These are phyloP conservation scores for Resseliella maxima DNA, from an alignment of 2,888 invertebrate species.

Conservation along the genomic window DNA sequence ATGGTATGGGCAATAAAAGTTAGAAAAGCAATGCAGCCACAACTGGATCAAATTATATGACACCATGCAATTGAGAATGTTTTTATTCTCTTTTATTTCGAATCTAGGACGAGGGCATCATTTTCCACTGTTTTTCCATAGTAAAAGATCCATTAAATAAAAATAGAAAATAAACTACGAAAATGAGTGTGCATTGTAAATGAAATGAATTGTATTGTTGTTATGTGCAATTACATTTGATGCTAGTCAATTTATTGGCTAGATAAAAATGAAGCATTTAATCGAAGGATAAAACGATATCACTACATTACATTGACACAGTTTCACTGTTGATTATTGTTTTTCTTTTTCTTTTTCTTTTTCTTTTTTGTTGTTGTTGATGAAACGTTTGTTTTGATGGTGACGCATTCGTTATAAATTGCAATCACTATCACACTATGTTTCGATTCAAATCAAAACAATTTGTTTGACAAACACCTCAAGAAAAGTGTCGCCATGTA, in stretches of 20 bases:
- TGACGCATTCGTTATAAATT: no score
- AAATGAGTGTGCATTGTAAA: not conserved
- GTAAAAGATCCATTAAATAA: no score
- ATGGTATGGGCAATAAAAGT: not conserved
- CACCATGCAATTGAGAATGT: not conserved
- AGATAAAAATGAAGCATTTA: constrained; percentile 1
- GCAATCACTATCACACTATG: not conserved
- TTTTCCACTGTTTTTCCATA: no score
- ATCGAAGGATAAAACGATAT: constrained; percentile 30
- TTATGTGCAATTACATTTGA: constrained; percentile 12
- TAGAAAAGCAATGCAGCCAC: constrained; percentile 24
- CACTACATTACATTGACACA: not conserved
- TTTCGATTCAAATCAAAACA: no score
- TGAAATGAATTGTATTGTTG: not conserved
- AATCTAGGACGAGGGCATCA: constrained; percentile 16
- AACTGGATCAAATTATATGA: constrained; percentile 15
- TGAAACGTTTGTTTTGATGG: constrained; percentile 57
- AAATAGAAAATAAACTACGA: not conserved
- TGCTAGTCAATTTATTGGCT: constrained; percentile 14
- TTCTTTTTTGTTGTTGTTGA: constrained; percentile 59
- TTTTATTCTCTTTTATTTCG: not conserved
- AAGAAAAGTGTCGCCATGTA: not conserved
- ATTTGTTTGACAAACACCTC: constrained; percentile 41
- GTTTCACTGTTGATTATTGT: constrained; percentile 31
- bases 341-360: constrained; percentile 60